These are phyloP conservation scores for Dryomyza anilis DNA, from an alignment of 2,888 invertebrate species.

Conservation along the genomic window DNA sequence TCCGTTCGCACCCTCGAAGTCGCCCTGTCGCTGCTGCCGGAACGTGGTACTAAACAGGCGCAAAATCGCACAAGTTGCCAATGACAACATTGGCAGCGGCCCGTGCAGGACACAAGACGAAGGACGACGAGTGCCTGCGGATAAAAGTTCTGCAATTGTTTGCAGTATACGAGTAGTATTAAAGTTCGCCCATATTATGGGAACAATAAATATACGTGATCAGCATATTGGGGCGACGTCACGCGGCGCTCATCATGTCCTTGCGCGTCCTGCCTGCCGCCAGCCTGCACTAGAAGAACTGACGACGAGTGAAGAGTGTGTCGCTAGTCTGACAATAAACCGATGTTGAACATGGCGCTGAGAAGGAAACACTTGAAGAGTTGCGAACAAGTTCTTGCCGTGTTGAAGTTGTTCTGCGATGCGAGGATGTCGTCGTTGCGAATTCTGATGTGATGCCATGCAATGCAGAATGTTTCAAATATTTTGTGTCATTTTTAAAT, in stretches of 20 bases:
- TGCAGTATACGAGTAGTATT: slow-evolving; percentile 32
- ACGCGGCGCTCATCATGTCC: slow-evolving; percentile 38
- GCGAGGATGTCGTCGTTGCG: slow-evolving; percentile 1
- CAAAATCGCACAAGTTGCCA: slow-evolving; percentile 11
- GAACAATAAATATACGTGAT: slow-evolving; percentile 61
- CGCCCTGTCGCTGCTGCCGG: background rate
- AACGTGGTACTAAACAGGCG: background rate
- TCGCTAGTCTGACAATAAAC: background rate
- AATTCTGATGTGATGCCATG: background rate
- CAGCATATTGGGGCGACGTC: slow-evolving; percentile 52
- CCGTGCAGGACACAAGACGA: background rate
- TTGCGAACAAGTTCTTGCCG: slow-evolving; percentile 26
- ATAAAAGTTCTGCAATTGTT: slow-evolving; percentile 34
- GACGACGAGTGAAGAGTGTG: background rate
- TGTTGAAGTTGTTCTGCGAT: slow-evolving; percentile 13
- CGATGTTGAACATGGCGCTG: slow-evolving; percentile 19
- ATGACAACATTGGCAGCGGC: too few relatives aligned
- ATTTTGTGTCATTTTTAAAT: background rate
- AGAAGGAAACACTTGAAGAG: slow-evolving; percentile 41
- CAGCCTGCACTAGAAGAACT: too few relatives aligned
- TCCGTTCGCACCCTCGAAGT: slow-evolving; percentile 8
- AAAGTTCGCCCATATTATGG: slow-evolving; percentile 56
- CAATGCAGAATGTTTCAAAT: slow-evolving; percentile 9
- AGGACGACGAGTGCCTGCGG: background rate
- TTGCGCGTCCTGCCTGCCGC: slow-evolving; percentile 30